A percentile compares a stretch with the other conserved stretches of the same genome.
Evolutionary conservation across 2,888 invertebrate species (phyloP).

Genomic region (Stenoptilia bipunctidactyla): DNA sequence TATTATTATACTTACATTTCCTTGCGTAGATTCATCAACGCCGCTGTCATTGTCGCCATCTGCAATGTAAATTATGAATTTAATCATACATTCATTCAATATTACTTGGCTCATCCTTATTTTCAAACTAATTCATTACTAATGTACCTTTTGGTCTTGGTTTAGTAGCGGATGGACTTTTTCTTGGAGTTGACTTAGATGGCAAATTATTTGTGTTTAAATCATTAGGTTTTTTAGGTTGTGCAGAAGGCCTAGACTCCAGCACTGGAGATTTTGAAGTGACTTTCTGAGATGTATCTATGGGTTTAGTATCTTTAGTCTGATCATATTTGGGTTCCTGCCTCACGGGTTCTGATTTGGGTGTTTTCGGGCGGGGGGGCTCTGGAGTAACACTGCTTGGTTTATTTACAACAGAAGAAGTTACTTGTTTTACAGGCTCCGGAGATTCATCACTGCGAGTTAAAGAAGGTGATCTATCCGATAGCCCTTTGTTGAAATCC

Average conservation of each 20-base stretch:
- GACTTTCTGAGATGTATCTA: slow-evolving; percentile 30
- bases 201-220: slow-evolving; percentile 43
- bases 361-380: slow-evolving; percentile 47
- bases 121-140: slow-evolving; percentile 2
- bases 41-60: slow-evolving; percentile 89
- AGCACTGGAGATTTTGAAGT: slow-evolving; percentile 37
- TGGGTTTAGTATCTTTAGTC: slow-evolving; percentile 24
- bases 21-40: slow-evolving; percentile 84
- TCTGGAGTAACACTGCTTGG: slow-evolving; percentile 39
- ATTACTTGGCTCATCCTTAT: slow-evolving; percentile 39
- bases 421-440: slow-evolving; percentile 39
- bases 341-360: slow-evolving; percentile 30
- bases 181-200: slow-evolving; percentile 47
- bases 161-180: slow-evolving; percentile 52
- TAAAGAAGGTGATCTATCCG: slow-evolving; percentile 60
- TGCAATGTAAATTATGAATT: slow-evolving; percentile 44
- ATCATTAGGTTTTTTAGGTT: slow-evolving; percentile 51
- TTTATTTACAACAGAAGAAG: slow-evolving; percentile 29
- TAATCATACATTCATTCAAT: too few species aligned
- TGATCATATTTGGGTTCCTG: slow-evolving; percentile 24
- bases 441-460: slow-evolving; percentile 65
- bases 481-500: slow-evolving; percentile 38
- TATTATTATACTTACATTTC: slow-evolving; percentile 86
- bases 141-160: slow-evolving; percentile 50
- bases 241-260: slow-evolving; percentile 34